These are phyloP conservation scores for Zootoca vivipara DNA, from an alignment of 2,113 vertebrate species.

Conservation along the genomic window DNA sequence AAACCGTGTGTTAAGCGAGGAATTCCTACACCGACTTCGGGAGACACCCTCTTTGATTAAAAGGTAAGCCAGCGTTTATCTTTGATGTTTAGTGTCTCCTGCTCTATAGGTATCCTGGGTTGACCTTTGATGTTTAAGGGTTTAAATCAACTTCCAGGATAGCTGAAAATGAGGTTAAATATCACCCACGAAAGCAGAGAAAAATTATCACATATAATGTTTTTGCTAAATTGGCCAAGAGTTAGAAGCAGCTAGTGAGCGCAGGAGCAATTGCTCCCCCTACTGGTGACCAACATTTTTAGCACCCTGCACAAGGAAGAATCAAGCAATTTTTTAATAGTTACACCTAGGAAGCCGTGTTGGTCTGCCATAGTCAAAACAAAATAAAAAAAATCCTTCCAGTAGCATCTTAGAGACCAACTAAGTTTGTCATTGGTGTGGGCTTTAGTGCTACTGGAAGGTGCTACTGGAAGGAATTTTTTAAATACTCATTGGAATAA, in stretches of 20 bases:
- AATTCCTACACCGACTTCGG: neutral
- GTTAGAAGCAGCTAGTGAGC: neutral
- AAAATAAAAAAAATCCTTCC: too few relatives aligned
- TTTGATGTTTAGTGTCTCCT: neutral
- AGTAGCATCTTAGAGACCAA: too few relatives aligned
- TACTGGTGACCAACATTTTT: slow-evolving; percentile 48
- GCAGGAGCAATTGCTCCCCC: slow-evolving; percentile 65
- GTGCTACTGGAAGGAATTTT: too few relatives aligned
- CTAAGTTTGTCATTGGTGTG: too few relatives aligned
- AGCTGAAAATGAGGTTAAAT: slow-evolving; percentile 34
- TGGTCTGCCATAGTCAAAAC: too few relatives aligned
- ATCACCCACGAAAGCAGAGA: slow-evolving; percentile 21
- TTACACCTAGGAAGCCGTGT: too few relatives aligned
- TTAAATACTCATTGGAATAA: neutral
- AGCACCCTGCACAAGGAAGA: neutral
- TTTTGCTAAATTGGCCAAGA: neutral
- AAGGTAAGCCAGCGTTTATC: neutral
- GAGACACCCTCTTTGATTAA: neutral
- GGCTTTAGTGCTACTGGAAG: too few relatives aligned
- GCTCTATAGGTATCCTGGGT: neutral
- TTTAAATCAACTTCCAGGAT: slow-evolving; percentile 29
- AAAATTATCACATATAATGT: neutral
- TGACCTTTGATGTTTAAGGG: fast-evolving
- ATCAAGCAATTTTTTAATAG: neutral
- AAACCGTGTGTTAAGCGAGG: slow-evolving; percentile 24